Base-by-base conservation (phyloP, 35 echinoderm and acorn worm genomes). In the Ophiothrix spiculata region DNA sequence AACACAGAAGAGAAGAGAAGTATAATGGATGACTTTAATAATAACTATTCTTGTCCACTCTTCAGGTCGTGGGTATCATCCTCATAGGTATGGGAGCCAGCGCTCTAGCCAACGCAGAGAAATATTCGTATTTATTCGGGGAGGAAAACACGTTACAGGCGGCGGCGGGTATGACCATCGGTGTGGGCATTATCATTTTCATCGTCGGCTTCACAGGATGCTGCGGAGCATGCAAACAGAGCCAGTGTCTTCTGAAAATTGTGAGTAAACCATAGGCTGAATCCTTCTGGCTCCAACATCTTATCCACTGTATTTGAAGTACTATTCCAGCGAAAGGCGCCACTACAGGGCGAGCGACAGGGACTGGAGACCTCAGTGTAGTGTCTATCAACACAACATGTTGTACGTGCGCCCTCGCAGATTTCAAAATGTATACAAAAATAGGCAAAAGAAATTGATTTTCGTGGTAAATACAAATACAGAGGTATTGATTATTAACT, bases 191-290 rank as follows among this genome's bases (percentile, higher is more conserved):
- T 13, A 17, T 93, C 16, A 78, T 88, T 39, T 84, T 83, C 37
- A 25, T 93, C 1, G 41, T 84, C 29, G 91, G 86, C 10, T 85
- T 88, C 86, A 75, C 33, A 21, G 91, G 91, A 28, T 93, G 91
- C 46, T 93, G 80, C 23, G 91, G 91, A 28, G 91, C 91, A 12
- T 31, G 69, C 1, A 88, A 87, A 79, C 86, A 93, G 38, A 88
- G 81, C 37, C 33, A 6, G 6, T 88, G 91, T 56, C 80, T 88
- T 38, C 91, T 93, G 0, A 83, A 83, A 85, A 37, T 79, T 35
- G 91, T 93, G 39, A 77, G 90, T 77, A 60, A n/a, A n/a, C n/a
- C n/a, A n/a, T n/a, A n/a, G n/a, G n/a, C n/a, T n/a, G n/a, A n/a
- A n/a, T n/a, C n/a, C n/a, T n/a, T n/a, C n/a, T n/a, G n/a, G n/a